Base-by-base conservation (phyloP, 2,888 invertebrate species). In the Tineola bisselliella region DNA sequence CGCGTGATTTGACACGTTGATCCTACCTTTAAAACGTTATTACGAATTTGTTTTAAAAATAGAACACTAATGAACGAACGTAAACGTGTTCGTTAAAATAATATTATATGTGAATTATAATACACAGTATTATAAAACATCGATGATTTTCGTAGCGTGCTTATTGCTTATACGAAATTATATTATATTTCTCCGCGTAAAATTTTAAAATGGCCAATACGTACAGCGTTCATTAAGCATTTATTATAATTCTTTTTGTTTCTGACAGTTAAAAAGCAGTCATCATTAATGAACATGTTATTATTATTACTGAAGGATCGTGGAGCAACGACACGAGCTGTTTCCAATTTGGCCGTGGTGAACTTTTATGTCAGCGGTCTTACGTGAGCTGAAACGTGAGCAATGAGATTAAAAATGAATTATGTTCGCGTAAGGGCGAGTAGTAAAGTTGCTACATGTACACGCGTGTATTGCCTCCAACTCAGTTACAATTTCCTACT, bases 321-420 rank as follows among this genome's bases (percentile, higher is more conserved):
- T 38, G 4, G 15, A 19, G 17, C 19, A 69, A 67, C 69, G 71
- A 73, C 74, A 75, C 71, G 75, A 77, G 72, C 73, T 71, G 73
- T 77, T 81, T 76, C 79, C 81, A 82, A 81, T 83, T 83, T 76
- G 73, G 72, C 72, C 73, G 74, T 71, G 75, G 78, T 75, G 75
- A 80, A 82, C 79, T 84, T 84, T 84, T 84, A 84, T 79, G 83
- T 79, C 76, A 76, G 74, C 74, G 71, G 75, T 73, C 71, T 77
- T 80, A 84, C 84, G 84, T 84, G 84, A 83, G 77, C 75, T 77
- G 84, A 81, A 83, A 81, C 76, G 76, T 73, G 75, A 81, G 81
- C 77, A 76, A 82, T 79, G 74, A 79, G 80, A 81, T 83, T 84
- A 81, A 82, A 84, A 81, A 83, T 83, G 79, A 83, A 83, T 81